Base-by-base conservation (phyloP, 2,888 invertebrate species). In the Drosophila rubida region DNA sequence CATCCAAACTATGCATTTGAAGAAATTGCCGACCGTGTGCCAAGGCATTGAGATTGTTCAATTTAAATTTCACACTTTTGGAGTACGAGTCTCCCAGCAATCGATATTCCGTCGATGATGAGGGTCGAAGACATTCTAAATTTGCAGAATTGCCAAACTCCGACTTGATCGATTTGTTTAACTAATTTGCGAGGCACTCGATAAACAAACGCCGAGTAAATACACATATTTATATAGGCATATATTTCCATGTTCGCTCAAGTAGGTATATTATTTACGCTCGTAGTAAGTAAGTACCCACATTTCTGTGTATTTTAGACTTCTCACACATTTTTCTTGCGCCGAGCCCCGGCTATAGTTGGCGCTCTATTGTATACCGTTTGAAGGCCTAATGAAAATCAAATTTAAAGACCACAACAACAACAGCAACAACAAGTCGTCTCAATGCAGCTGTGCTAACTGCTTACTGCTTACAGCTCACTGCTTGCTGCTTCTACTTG, bases 361-460 rank as follows among this genome's bases (percentile, higher is more conserved):
- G 69, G 39, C 51, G 57, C 53, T 75, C 79, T 61, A 72, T 86
- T 83, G 78, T 86, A 62, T 61, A 83, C 75, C 87, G 64, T 86
- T 86, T 78, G 73, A 83, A 78, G 65, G 74, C 66, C 75, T 58
- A 66, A 72, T 68, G 60, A 69, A 73, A 67, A 69, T 78, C 67
- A 67, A 77, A 73, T 67, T 63, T 44, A 64, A 54, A 64, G 58
- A 64, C 57, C 41, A 35, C 32, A 39, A 49, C 32, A 61, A 49
- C 30, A 58, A 35, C 22, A 42, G 6, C 16, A 41, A 13, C 44
- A 44, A 27, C 27, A 42, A 49, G 39, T 54, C 27, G 23, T 27
- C 32, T 49, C 51, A 48, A 51, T 65, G 59, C 57, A 54, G 55
- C 58, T 75, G 61, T 60, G 48, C 46, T 60, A 14, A 30, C 25